A percentile compares a stretch with the other conserved stretches of the same genome.
phyloP scores from a whole-genome alignment of 2,797 vertebrate species.

The Dicrostonyx torquatus region DNA sequence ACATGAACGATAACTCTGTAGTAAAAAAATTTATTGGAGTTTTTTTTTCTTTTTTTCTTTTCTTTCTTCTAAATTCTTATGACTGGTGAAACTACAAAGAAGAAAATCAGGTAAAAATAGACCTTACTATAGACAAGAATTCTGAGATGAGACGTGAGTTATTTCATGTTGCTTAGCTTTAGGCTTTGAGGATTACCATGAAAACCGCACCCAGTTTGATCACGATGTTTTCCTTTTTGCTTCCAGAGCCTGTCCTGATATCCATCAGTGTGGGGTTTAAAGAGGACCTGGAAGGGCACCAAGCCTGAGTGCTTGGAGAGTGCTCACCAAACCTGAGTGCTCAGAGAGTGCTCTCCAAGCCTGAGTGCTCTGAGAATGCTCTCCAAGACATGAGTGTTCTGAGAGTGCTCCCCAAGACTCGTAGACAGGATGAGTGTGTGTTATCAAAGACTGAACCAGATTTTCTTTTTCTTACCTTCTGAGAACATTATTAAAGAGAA shows the following conservation, averaged over 20 bases:
- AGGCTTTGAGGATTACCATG: slow-evolving; percentile 49
- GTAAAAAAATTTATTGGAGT: slow-evolving; percentile 51
- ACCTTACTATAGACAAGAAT: slow-evolving; percentile 31
- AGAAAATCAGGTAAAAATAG: slow-evolving; percentile 60
- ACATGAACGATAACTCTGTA: slow-evolving; percentile 59
- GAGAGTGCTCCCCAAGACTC: slow-evolving; percentile 37
- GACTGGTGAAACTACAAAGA: slow-evolving; percentile 45
- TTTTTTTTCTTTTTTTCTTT: not conserved
- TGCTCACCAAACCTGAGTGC: not conserved
- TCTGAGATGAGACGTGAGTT: slow-evolving; percentile 33
- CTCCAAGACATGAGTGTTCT: slow-evolving; percentile 48
- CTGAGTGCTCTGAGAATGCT: no score
- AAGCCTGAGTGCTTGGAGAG: slow-evolving; percentile 58
- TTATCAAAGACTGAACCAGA: not conserved
- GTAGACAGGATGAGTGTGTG: slow-evolving; percentile 33
- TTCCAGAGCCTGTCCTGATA: slow-evolving; percentile 37
- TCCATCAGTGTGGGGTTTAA: not conserved
- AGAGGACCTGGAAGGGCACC: slow-evolving; percentile 55
- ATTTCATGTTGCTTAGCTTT: not conserved
- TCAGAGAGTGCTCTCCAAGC: no score
- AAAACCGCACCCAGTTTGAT: not conserved
- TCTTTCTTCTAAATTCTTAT: not conserved
- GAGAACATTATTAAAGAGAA: slow-evolving; percentile 60
- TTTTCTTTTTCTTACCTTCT: not conserved
- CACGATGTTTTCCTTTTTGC: slow-evolving; percentile 10